Conservation (phyloP, 2,113 vertebrate genomes). For the Rhea americana region DNA sequence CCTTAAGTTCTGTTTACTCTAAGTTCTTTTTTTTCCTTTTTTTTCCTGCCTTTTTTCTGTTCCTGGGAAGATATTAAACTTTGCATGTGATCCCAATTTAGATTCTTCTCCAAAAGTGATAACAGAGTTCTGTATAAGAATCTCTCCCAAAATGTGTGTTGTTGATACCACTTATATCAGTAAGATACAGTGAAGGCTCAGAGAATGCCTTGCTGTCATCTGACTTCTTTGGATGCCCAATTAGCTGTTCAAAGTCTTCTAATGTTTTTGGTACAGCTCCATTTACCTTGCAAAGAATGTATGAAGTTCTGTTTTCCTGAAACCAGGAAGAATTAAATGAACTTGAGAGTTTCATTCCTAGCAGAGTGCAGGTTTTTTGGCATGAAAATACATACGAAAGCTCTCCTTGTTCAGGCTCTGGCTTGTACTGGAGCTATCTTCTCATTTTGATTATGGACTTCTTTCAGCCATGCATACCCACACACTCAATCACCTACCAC, state of each 20-base stretch:
- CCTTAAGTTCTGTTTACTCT: slow-evolving; percentile 36
- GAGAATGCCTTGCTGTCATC: not conserved
- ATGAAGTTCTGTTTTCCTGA: not conserved
- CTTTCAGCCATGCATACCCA: not conserved
- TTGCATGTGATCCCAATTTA: slow-evolving; percentile 16
- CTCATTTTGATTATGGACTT: not conserved
- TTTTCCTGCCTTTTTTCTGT: not conserved
- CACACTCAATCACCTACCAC: rapidly evolving
- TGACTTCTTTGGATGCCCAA: not conserved
- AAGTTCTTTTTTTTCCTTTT: not conserved
- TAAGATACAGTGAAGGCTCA: not conserved
- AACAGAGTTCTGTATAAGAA: slow-evolving; percentile 1
- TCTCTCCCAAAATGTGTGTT: not conserved
- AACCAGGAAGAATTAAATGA: not conserved
- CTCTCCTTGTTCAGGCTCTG: not conserved
- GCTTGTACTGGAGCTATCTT: not conserved
- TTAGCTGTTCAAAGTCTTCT: not conserved
- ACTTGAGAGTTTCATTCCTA: not conserved
- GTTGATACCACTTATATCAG: not conserved
- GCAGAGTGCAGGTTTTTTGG: rapidly evolving
- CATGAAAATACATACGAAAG: rapidly evolving
- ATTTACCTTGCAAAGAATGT: not conserved
- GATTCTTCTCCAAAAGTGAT: not conserved
- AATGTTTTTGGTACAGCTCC: not conserved
- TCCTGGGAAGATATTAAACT: slow-evolving; percentile 22